Evolutionary conservation across 2,797 vertebrate species (phyloP).

Genomic region (Cirrhinus mrigala): DNA sequence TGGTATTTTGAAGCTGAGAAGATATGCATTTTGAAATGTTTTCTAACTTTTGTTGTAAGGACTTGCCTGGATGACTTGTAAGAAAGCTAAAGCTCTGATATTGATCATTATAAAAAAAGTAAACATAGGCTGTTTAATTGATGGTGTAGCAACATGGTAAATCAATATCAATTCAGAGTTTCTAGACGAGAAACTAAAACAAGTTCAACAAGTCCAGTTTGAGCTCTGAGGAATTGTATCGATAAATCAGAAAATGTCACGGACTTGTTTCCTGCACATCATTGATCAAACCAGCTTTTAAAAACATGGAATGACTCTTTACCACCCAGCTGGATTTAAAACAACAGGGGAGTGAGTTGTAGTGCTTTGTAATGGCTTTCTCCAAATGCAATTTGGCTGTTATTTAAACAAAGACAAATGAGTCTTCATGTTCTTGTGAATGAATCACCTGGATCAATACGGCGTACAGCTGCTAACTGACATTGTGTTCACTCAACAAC

Average conservation of each 20-base stretch:
- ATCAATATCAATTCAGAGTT: conserved; percentile 76
- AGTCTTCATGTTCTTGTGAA: background rate
- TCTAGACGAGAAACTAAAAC: conserved; percentile 64
- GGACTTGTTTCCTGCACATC: conserved; percentile 5
- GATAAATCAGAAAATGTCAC: conserved; percentile 57
- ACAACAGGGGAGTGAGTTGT: background rate
- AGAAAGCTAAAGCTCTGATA: conserved; percentile 68
- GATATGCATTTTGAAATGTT: background rate
- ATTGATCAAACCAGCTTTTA: conserved; percentile 25
- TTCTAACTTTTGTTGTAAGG: conserved; percentile 27
- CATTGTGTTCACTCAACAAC: background rate
- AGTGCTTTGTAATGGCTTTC: conserved; percentile 1
- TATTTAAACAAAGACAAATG: conserved; percentile 28
- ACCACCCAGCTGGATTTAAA: conserved; percentile 7
- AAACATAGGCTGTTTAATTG: conserved; percentile 66
- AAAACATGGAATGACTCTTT: background rate
- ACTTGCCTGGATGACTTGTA: conserved; percentile 51
- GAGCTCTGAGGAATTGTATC: conserved; percentile 65
- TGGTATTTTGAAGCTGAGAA: background rate
- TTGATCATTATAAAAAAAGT: conserved; percentile 75
- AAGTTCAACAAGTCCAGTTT: conserved; percentile 66
- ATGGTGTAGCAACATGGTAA: conserved; percentile 65
- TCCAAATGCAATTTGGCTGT: conserved; percentile 27
- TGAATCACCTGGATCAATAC: background rate
- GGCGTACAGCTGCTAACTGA: background rate